Base-by-base conservation (phyloP, 2,113 vertebrate genomes). In the Lutjanus erythropterus region DNA sequence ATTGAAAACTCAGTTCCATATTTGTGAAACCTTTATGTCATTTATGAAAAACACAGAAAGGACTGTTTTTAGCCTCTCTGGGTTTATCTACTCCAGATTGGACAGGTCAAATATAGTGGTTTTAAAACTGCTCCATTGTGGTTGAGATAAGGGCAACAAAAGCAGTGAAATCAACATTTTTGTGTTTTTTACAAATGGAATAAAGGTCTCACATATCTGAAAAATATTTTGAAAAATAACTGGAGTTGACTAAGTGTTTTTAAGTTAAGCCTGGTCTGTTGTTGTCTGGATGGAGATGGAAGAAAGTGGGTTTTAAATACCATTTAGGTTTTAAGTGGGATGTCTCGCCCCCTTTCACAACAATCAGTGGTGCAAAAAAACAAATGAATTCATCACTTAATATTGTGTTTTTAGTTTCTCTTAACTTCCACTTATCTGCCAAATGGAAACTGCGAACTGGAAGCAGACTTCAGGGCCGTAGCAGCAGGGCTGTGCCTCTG, bases 401-500 rank as follows among this genome's bases (percentile, higher is more conserved):
- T 59, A 14, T 23, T 47, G 21, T 12, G 9, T 41, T 25, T 16
- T 1, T n/a, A 44, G 21, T 12, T 56, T 23, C 44, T 19, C 37
- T 35, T 37, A 27, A n/a, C 41, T 56, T 58, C 23, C 19, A 1
- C 19, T 18, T 37, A 37, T 39, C 39, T 14, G 12, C 19, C 1
- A 1, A 23, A 23, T 16, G 2, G 33, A 59, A 59, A 21, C 47
- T 29, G 12, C 1, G 18, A 69, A 39, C 8, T 3, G 6, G 18
- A 25, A 23, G 49, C 56, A 42, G 33, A 56, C 35, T n/a, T 16
- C 6, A 37, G 18, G 2, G 21, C 18, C 1, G 1, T 18, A 27
- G 27, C 42, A 33, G 72, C 25, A 2, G 9, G 16, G 44, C 42
- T 74, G 75, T 37, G 67, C 44, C 39, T 39, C 60, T n/a, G 47